A percentile compares a stretch with the other conserved stretches of the same genome.
phyloP scores from a whole-genome alignment of 2,888 invertebrate species.

The Leptinotarsa haldemani region DNA sequence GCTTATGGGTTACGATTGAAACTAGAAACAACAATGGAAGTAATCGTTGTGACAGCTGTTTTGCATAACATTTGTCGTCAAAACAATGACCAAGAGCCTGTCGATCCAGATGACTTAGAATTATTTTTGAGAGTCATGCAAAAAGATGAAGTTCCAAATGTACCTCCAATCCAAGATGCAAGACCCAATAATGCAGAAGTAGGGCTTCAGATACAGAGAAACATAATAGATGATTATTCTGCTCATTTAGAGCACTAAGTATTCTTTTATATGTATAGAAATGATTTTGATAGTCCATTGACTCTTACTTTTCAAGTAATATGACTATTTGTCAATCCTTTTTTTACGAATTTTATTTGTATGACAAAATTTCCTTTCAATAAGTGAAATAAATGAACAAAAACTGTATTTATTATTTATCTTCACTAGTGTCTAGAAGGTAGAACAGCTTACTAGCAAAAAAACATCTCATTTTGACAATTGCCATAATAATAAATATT shows the following conservation, averaged over 20 bases:
- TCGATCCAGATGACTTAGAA: conserved; percentile 31
- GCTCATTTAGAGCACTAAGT: not conserved
- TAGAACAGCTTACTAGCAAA: too few relatives aligned
- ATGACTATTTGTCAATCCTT: too few relatives aligned
- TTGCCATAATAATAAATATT: too few relatives aligned
- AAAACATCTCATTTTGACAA: too few relatives aligned
- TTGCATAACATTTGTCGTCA: conserved; percentile 43
- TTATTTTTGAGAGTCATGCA: not conserved
- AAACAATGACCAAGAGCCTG: conserved; percentile 35
- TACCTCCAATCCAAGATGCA: not conserved
- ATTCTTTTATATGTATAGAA: too few relatives aligned
- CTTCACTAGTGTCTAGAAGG: too few relatives aligned
- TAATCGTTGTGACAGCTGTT: conserved; percentile 46
- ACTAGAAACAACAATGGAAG: conserved; percentile 31
- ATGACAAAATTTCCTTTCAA: too few relatives aligned
- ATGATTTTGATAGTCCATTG: too few relatives aligned
- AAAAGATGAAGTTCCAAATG: not conserved
- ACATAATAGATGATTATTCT: not conserved
- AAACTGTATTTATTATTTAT: too few relatives aligned
- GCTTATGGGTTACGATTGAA: conserved; percentile 41
- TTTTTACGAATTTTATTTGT: too few relatives aligned
- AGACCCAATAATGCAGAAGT: not conserved
- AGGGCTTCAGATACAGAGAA: not conserved
- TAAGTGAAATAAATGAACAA: too few relatives aligned
- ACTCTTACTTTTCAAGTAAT: too few relatives aligned